These are phyloP conservation scores for Semnornis frantzii DNA, from an alignment of 2,113 vertebrate species.

Conservation along the genomic window DNA sequence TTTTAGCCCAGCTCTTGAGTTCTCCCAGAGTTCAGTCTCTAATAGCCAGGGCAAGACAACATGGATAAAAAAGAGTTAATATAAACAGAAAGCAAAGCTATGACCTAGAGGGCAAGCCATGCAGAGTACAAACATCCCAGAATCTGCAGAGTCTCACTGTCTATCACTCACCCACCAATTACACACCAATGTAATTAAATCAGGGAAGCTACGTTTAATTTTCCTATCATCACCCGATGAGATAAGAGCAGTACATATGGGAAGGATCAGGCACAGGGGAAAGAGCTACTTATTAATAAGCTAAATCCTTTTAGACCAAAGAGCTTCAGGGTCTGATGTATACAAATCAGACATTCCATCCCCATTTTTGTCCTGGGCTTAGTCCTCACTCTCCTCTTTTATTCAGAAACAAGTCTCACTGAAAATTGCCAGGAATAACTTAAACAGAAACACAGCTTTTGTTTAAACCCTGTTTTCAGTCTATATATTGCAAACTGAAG, in stretches of 20 bases:
- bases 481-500: not conserved
- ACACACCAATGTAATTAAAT: slow-evolving; percentile 53
- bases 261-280: slow-evolving; percentile 35
- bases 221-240: slow-evolving; percentile 36
- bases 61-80: not conserved
- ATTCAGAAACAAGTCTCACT: not conserved
- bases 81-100: not conserved
- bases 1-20: not conserved
- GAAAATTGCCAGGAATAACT: not conserved
- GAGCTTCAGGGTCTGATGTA: not conserved
- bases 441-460: not conserved
- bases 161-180: slow-evolving; percentile 44
- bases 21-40: not conserved
- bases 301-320: slow-evolving; percentile 49
- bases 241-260: slow-evolving; percentile 45
- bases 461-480: not conserved
- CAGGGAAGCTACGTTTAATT: slow-evolving; percentile 57
- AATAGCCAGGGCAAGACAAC: not conserved
- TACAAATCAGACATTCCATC: not conserved
- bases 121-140: slow-evolving; percentile 17
- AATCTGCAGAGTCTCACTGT: not conserved
- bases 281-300: slow-evolving; percentile 58
- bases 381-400: not conserved
- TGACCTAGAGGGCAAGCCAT: not conserved
- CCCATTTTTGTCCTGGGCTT: not conserved